phyloP scores from a whole-genome alignment of 2,797 vertebrate species.

The Enteromius mattozi region DNA sequence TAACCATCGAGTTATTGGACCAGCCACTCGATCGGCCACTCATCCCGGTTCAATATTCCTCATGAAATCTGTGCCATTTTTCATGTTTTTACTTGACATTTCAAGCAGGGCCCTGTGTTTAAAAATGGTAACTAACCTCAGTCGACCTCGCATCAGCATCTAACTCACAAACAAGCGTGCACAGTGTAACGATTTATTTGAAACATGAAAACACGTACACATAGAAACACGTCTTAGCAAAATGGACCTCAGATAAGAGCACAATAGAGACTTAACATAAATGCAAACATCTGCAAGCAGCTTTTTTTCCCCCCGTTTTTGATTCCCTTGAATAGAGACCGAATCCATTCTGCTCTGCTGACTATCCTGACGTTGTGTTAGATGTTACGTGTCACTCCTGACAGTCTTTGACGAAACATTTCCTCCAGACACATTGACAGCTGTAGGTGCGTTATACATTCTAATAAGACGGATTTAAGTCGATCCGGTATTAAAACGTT shows the following conservation, averaged over 20 bases:
- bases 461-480: constrained; percentile 70
- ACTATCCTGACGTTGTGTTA: constrained; percentile 50
- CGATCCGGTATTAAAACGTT: constrained; percentile 70
- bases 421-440: constrained; percentile 70
- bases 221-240: constrained; percentile 68
- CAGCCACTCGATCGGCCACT: neutral
- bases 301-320: constrained; percentile 38
- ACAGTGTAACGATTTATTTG: constrained; percentile 77
- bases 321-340: constrained; percentile 45
- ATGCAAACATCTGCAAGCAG: constrained; percentile 72
- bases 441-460: constrained; percentile 79
- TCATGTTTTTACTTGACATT: constrained; percentile 40
- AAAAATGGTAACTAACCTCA: constrained; percentile 30
- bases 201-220: constrained; percentile 76
- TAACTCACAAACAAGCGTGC: constrained; percentile 63
- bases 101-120: constrained; percentile 10
- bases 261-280: constrained; percentile 60
- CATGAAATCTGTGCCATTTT: neutral
- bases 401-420: constrained; percentile 51
- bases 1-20: neutral
- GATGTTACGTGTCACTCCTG: constrained; percentile 54
- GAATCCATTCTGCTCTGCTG: constrained; percentile 54
- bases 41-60: constrained; percentile 14
- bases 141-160: constrained; percentile 35
- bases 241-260: constrained; percentile 70